Percentiles rank a stretch among this genome's conserved stretches.
These are phyloP conservation scores for Rhegmatorhina hoffmannsi DNA, from an alignment of 2,113 vertebrate species.

Conservation along the genomic window DNA sequence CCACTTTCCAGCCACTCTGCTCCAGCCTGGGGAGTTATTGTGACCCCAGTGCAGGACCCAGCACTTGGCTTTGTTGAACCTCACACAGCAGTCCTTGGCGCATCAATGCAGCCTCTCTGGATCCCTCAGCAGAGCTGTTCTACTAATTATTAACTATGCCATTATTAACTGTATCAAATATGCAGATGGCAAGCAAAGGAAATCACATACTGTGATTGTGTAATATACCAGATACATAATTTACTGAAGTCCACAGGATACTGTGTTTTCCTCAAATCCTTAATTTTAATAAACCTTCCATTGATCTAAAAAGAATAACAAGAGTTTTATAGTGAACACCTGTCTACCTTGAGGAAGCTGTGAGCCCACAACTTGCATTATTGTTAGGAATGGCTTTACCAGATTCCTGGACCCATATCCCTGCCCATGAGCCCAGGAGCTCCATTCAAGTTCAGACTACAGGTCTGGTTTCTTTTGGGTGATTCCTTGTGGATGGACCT, in stretches of 20 bases:
- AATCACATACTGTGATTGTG: background rate
- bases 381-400: background rate
- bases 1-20: background rate
- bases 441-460: background rate
- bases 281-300: background rate
- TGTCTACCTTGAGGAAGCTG: background rate
- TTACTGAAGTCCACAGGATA: background rate
- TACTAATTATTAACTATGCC: background rate
- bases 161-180: background rate
- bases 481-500: background rate
- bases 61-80: background rate
- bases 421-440: background rate
- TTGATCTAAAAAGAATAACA: background rate
- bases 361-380: background rate
- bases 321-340: background rate
- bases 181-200: background rate
- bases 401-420: background rate
- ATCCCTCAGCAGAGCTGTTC: background rate
- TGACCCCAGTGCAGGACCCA: background rate
- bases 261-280: background rate
- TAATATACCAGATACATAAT: background rate
- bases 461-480: background rate
- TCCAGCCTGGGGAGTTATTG: no score
- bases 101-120: background rate
- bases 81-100: background rate